phyloP scores from a whole-genome alignment of 2,797 vertebrate genomes.

The Lepus oiostolus region DNA sequence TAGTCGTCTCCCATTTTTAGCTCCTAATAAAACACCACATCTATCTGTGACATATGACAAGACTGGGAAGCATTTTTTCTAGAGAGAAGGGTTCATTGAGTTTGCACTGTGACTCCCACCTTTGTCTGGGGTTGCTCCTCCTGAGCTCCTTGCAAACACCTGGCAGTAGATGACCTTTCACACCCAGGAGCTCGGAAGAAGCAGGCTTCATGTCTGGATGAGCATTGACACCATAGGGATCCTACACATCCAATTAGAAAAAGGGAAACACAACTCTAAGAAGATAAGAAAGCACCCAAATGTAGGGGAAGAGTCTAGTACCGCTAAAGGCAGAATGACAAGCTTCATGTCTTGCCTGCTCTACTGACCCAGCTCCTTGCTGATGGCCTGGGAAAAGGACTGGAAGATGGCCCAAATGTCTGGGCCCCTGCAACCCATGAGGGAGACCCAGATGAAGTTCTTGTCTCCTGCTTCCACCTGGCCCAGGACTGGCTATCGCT shows the following conservation, averaged over 20 bases:
- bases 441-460: too few species aligned
- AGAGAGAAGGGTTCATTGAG: not conserved
- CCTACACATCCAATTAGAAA: not conserved
- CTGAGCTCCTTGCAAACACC: not conserved
- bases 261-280: not conserved
- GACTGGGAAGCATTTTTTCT: not conserved
- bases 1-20: not conserved
- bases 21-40: not conserved
- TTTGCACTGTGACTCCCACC: not conserved
- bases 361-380: too few species aligned
- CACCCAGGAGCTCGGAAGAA: not conserved
- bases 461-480: too few species aligned
- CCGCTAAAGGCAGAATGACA: not conserved
- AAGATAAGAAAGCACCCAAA: not conserved
- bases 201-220: not conserved
- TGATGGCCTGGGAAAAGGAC: too few species aligned
- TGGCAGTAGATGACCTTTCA: not conserved
- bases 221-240: not conserved
- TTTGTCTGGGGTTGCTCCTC: too few species aligned
- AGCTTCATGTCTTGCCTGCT: too few species aligned
- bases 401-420: too few species aligned
- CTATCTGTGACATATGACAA: not conserved
- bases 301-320: not conserved
- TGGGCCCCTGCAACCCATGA: too few species aligned
- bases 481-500: too few species aligned